Base-by-base conservation (phyloP, 2,113 vertebrate genomes). In the Loxodonta africana region DNA sequence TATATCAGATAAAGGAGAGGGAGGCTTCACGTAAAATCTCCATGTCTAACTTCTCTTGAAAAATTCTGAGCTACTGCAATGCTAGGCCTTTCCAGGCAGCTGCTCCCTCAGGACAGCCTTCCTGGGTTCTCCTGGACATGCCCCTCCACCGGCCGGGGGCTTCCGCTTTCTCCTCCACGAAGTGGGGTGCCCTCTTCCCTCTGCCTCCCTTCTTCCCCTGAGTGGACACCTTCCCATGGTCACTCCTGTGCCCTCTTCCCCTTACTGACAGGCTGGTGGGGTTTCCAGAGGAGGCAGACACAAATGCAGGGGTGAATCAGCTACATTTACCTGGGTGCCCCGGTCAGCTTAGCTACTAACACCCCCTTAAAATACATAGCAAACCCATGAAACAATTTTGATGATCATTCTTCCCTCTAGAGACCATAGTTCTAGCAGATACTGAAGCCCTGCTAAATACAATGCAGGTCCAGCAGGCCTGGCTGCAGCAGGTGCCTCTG, bases 71-170 rank as follows among this genome's bases (percentile, higher is more conserved):
- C 12, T 81, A 37, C 2, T 28, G 44, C 41, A n/a, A 57, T 62
- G 10, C 23, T 6, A 25, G 21, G 51, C 2, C 6, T 15, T 23
- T 0, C 6, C 41, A 0, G 17, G n/a, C 30, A 46, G 65, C 30
- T 46, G 63, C 11, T 60, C 26, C 23, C 11, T 37, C 28, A 15
- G 30, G 87, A 37, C 60, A 23, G 37, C 53, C 33, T 10, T 57
- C 53, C 41, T 4, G 5, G 69, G 41, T 62, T 11, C 44, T 0
- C 12, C 69, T n/a, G 44, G 71, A 12, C 62, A 83, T 77, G 15
- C 3, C 30, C 51, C 37, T 23, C 0, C 1, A 37, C 2, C 44
- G 62, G 57, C 76, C 1, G 0, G 7, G 44, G 8, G 5, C 9
- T 11, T 69, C 30, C 11, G 3, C 57, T 37, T 81, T 30, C 53